Evolutionary conservation across 2,113 vertebrate genomes (phyloP).

Genomic region (Cottus gobio): DNA sequence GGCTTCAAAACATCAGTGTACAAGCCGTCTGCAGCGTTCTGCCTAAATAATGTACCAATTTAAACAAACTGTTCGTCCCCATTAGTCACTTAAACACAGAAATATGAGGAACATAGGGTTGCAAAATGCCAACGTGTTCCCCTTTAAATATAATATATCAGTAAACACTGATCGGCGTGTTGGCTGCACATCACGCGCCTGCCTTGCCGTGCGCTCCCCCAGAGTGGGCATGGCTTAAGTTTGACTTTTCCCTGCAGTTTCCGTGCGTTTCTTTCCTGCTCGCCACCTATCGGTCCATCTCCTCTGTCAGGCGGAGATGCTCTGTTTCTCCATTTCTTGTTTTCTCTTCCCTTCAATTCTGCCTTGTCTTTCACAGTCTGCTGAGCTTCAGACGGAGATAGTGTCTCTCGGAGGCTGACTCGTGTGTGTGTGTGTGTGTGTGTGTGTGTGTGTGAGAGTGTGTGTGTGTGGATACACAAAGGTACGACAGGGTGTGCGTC

Average conservation of each 20-base stretch:
- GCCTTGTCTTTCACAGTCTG: conserved; percentile 80
- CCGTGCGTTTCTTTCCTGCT: conserved; percentile 9
- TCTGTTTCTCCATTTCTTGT: conserved; percentile 71
- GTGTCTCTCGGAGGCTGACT: conserved; percentile 52
- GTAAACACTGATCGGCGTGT: neutral
- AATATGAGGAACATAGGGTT: neutral
- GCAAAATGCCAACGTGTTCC: neutral
- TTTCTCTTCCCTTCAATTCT: conserved; percentile 68
- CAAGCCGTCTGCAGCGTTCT: too few species aligned
- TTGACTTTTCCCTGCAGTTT: conserved; percentile 55
- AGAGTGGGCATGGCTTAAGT: conserved; percentile 13
- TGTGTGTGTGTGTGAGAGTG: conserved; percentile 33
- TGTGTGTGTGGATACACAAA: conserved; percentile 33
- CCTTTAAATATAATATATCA: neutral
- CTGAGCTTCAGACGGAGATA: conserved; percentile 75
- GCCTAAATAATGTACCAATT: neutral
- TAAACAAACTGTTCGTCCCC: too few species aligned
- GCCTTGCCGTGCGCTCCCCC: neutral
- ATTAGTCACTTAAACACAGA: too few species aligned
- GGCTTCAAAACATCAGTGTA: too few species aligned
- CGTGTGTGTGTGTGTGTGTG: conserved; percentile 35
- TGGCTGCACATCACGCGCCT: neutral
- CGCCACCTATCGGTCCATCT: conserved; percentile 70
- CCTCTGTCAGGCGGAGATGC: conserved; percentile 44
- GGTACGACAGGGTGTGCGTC: conserved; percentile 55